These are phyloP conservation scores for Matsumyia berberina DNA, from an alignment of 2,888 invertebrate genomes.

Conservation along the genomic window DNA sequence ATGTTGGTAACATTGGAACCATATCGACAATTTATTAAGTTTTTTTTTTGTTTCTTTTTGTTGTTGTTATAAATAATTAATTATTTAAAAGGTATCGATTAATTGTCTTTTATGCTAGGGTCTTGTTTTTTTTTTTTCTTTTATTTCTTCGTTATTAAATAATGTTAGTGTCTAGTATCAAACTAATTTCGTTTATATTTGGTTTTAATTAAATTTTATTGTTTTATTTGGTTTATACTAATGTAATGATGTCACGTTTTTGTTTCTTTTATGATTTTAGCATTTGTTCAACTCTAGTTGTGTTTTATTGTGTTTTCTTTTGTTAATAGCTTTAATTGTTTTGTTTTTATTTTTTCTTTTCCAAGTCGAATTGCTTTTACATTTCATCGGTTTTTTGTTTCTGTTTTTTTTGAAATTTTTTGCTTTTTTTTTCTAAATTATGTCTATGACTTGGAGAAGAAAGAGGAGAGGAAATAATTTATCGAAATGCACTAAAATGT, in stretches of 20 bases:
- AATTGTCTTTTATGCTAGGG: conserved; percentile 61
- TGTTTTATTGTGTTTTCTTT: conserved; percentile 58
- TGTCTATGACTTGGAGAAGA: conserved; percentile 74
- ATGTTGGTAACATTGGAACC: conserved; percentile 62
- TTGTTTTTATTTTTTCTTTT: conserved; percentile 48
- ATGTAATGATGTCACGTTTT: conserved; percentile 48
- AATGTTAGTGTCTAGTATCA: conserved; percentile 73
- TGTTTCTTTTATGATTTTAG: conserved; percentile 54
- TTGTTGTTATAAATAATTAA: conserved; percentile 49
- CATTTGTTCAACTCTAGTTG: conserved; percentile 67
- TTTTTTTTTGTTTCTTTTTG: conserved; percentile 28
- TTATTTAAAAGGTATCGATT: conserved; percentile 69
- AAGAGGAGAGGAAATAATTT: conserved; percentile 72
- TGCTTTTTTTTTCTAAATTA: conserved; percentile 24
- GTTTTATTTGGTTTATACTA: conserved; percentile 47
- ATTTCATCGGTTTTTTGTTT: conserved; percentile 45
- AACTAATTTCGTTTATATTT: conserved; percentile 71
- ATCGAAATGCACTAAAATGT: conserved; percentile 71
- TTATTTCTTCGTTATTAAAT: conserved; percentile 52
- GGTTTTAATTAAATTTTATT: conserved; percentile 32
- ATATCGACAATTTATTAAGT: conserved; percentile 63
- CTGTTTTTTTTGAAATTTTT: conserved; percentile 33
- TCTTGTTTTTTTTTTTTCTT: conserved; percentile 24
- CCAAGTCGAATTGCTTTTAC: conserved; percentile 76
- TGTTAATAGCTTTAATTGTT: conserved; percentile 58